Base-by-base conservation (phyloP, 2,797 vertebrate species). In the Siniperca scherzeri region DNA sequence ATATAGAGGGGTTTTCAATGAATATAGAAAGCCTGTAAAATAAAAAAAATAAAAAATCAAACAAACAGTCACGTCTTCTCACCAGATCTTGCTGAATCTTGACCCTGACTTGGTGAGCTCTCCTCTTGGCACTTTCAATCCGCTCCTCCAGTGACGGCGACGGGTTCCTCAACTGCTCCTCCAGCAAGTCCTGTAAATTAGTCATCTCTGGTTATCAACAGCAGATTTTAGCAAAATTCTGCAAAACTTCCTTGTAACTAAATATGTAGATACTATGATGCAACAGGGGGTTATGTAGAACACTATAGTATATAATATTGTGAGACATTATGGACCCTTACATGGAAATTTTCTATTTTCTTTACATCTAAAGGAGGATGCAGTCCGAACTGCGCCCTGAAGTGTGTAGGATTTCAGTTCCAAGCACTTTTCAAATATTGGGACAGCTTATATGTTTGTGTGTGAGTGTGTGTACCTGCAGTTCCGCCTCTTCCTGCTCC, bases 81-180 rank as follows among this genome's bases (percentile, higher is more conserved):
- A 98, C 98, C 96, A 89, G 33, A 21, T 98, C 98, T 88, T 97
- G 96, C 79, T 96, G 96, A 81, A 99, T 97, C 93, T 99, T 99
- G 69, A 96, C 95, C 81, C 97, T 88, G 83, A 99, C 93, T 89
- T 99, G 97, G 82, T 94, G 90, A 84, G 97, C 96, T 80, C 98
- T 92, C 61, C 97, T 95, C 75, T 96, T 97, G 2, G 97, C 97
- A 0, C 97, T 97, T 86, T 97, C 97, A 0, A 99, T 98, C 74
- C 97, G 96, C 91, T 97, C 97, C 87, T 97, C 97, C 66, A 98
- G 92, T 0, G 82, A 94, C 0, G 93, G 79, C 33, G 94, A 97
- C 0, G 97, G 97, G 80, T 96, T 97, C 74, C 94, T 96, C 85
- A 87, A 93, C 83, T 88, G 96, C 19, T 95, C 95, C 83, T 97